A percentile compares a stretch with the other conserved stretches of the same genome.
Evolutionary conservation across 2,797 vertebrate species (phyloP).

Genomic region (Serranus cabrilla): DNA sequence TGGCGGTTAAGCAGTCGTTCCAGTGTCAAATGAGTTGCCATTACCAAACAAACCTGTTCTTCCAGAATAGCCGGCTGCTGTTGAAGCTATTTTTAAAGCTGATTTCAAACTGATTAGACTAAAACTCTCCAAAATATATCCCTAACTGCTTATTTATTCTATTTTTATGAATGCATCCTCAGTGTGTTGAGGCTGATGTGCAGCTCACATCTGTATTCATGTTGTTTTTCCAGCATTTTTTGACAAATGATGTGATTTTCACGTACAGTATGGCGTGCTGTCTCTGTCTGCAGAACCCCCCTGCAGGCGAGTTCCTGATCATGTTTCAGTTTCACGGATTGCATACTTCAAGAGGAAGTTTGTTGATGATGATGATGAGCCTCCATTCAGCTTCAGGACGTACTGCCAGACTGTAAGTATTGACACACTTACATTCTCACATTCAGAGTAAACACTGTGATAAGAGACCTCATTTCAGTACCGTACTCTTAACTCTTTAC

Average conservation of each 20-base stretch:
- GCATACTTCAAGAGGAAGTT: slow-evolving; percentile 98
- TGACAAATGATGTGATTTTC: background rate
- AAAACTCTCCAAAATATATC: background rate
- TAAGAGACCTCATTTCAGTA: background rate
- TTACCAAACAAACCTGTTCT: background rate
- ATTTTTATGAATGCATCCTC: background rate
- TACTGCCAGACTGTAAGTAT: slow-evolving; percentile 93
- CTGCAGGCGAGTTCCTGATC: slow-evolving; percentile 91
- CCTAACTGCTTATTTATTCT: background rate
- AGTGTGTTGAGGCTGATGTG: background rate
- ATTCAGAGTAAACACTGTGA: background rate
- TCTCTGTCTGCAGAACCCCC: slow-evolving; percentile 67
- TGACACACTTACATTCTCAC: background rate
- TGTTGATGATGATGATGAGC: slow-evolving; percentile 94
- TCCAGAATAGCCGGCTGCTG: background rate
- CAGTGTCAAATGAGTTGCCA: background rate
- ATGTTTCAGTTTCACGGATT: slow-evolving; percentile 92
- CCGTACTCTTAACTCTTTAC: background rate
- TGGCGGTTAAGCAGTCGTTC: background rate
- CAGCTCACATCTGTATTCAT: background rate
- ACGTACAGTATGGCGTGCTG: background rate
- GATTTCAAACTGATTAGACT: background rate
- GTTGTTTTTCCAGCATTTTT: background rate
- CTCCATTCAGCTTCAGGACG: slow-evolving; percentile 90
- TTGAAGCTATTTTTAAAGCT: background rate